Evolutionary conservation across 1,140 invertebrate genomes (phyloP), one percentile per base, ranked within the genome.

Genomic region (Caenorhabditis latens): DNA sequence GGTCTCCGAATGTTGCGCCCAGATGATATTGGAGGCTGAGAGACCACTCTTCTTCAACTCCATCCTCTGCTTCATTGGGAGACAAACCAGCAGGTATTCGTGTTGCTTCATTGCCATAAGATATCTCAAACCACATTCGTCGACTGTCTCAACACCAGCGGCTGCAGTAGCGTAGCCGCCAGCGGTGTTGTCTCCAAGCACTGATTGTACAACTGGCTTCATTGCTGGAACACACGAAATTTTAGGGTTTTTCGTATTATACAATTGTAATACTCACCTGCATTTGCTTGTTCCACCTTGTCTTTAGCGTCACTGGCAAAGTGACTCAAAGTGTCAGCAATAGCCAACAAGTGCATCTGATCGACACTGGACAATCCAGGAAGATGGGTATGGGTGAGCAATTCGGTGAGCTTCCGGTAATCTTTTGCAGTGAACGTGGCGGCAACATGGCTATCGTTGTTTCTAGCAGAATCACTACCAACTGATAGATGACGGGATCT

Each of bases 1-100:
- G 46, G 96, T 96, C 93, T 99, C 98, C 0, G 97, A 99, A 94
- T 99, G 98, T 93, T 97, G 99, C 1, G 98, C 98, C 98, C 98
- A 99, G 13, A 98, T 97, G 16, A 99, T 94, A 93, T 98, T 97
- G 85, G 96, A 96, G 1, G 96, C 96, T 8, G 95, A 96, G 0
- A 99, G 95, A 19, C 98, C 98, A 89, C 75, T 65, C 16, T 84
- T 86, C 75, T 88, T 71, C 21, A 83, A 21, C 83, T 95, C 94
- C 0, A 95, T 95, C 58, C 97, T 94, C 92, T 99, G 97, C 3
- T 95, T 95, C 5, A 97, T 93, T 0, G 97, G 97, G 46, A 99
- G 93, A 91, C 97, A 99, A 8, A 95, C 94, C 63, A 97, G 92
- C n/a, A 99, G 93, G 93, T 99, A 99, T 87, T 96, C 96, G 92